Evolutionary conservation across 1,140 invertebrate species (phyloP), one percentile per base, ranked within the genome.

Genomic region (Eriosoma lanigerum): DNA sequence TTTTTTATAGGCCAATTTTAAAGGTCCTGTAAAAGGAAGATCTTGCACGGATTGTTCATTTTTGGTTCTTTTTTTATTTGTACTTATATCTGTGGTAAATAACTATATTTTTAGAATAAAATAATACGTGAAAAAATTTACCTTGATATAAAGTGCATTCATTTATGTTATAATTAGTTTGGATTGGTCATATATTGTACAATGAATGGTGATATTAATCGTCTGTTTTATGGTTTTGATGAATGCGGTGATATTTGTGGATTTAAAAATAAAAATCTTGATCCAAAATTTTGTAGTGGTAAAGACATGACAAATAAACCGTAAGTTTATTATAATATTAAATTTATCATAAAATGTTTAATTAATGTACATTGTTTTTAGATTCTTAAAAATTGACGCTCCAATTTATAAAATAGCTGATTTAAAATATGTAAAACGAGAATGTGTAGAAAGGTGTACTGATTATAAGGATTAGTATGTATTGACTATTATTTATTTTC

Each of bases 181-280:
- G 56, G 56, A 64, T 48, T 64, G 24, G 60, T 64, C 0, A 54
- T 80, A 19, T 54, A 64, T 21, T 54, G 56, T 29, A 29, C 73
- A 17, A 4, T 5, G 24, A 64, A 82, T 58, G 81, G 89, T 6
- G 88, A 91, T 82, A 86, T 90, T 52, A 86, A 87, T 82, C 85
- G 91, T 26, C 84, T 92, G 17, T 84, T 91, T 50, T 88, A 91
- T 84, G 91, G 91, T 13, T 90, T 89, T 81, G 91, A 92, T 83
- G 88, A 90, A 82, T 91, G 89, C 84, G 91, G 89, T 4, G 90
- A 92, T 83, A 85, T 92, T 66, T 93, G 92, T 83, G 90, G 91
- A 9, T 86, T 85, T 62, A 88, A 88, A 81, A 88, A 86, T 12
- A 24, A 83, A n/a, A 83, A 85, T 54, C 84, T 82, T 81, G 81